Percentiles rank a stretch among this genome's conserved stretches.
Conservation (phyloP, 2,113 vertebrate genomes). For the Orthonyx spaldingii region DNA sequence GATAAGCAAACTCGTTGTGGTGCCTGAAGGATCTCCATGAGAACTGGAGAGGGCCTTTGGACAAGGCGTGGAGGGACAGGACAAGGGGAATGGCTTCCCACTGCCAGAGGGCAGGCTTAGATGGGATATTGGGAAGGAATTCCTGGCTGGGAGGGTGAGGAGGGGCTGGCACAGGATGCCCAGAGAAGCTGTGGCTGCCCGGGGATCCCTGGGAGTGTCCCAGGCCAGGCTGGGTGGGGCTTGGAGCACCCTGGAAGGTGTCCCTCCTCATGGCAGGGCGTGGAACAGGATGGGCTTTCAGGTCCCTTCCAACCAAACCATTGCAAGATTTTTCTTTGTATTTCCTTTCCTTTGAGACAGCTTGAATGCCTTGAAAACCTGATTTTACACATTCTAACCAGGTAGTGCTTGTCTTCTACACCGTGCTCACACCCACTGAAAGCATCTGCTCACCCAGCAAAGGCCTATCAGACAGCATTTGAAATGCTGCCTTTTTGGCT, state of each 20-base stretch:
- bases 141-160: rapidly evolving
- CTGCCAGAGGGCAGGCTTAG: not conserved
- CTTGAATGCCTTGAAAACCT: not conserved
- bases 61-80: not conserved
- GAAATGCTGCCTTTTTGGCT: not conserved
- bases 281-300: rapidly evolving
- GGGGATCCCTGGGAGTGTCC: not conserved
- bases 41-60: not conserved
- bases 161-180: not conserved
- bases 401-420: not conserved
- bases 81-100: not conserved
- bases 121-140: not conserved
- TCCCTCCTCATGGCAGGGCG: not conserved
- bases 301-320: not conserved
- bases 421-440: not conserved
- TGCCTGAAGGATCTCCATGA: not conserved
- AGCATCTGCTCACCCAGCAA: slow-evolving; percentile 29
- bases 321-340: not conserved
- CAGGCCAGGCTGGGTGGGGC: not conserved
- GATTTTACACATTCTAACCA: not conserved
- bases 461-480: not conserved
- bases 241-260: not conserved
- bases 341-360: not conserved
- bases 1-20: not conserved
- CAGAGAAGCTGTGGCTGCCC: not conserved